Evolutionary conservation across 2,113 vertebrate genomes (phyloP), one percentile per base, ranked within the genome.

Genomic region (Patagioenas fasciata): DNA sequence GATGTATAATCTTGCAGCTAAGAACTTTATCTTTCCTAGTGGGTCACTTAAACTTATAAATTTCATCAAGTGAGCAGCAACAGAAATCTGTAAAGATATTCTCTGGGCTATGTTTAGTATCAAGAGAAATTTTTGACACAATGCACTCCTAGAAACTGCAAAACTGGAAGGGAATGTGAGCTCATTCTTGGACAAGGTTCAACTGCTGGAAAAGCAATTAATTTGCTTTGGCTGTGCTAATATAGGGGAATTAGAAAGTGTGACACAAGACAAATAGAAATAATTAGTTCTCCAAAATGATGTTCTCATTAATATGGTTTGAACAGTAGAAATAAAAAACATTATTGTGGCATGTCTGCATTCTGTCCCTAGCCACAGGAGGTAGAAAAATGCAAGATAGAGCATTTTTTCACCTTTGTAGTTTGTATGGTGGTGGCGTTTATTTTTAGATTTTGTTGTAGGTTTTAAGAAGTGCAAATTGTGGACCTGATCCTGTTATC

Each of bases 241-340:
- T 99, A 99, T 99, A 99, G 98, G 99, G 99, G 99, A 99, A 99
- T 99, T 99, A 99, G 98, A 99, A 99, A 99, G 99, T 99, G 99
- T 99, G 99, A 99, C 99, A 99, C 99, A 99, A 99, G 99, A 99
- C 99, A 99, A 99, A 99, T 99, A 99, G 99, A 99, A 99, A 99
- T 99, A 99, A 99, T 99, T 99, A 99, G 99, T 99, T 99, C 99
- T 99, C 99, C 98, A 99, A 99, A 99, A 99, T 99, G 99, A 99
- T 99, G 99, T 99, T 99, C 99, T 99, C 99, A 99, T 99, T 99
- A 99, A 99, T 99, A 98, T 98, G 98, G 98, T 98, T 98, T 97
- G 97, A 98, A 98, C 98, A 98, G 98, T 98, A 98, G 98, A 98
- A 98, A 98, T 98, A 98, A 98, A 98, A 98, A 98, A 98, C 98